These are phyloP conservation scores for Tetragnatha montana DNA, from an alignment of 2,888 invertebrate genomes.

Conservation along the genomic window DNA sequence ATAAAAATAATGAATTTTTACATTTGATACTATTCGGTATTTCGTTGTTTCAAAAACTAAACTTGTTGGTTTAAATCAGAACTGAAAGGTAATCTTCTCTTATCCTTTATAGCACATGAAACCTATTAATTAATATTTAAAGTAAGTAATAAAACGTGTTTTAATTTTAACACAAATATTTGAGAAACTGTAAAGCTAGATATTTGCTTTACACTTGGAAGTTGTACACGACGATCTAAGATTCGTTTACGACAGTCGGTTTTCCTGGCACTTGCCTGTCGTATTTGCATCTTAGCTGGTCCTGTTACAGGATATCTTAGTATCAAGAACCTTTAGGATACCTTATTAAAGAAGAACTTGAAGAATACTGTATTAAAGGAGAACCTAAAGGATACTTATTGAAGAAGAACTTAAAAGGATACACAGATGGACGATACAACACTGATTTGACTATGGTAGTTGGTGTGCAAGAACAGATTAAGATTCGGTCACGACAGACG, in stretches of 20 bases:
- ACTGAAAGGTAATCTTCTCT: too few species aligned
- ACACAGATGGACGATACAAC: background rate
- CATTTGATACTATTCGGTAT: too few species aligned
- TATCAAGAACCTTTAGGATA: background rate
- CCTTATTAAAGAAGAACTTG: background rate
- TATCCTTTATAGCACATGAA: too few species aligned
- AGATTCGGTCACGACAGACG: slow-evolving; percentile 49
- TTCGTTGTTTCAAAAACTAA: too few species aligned
- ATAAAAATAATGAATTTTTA: too few species aligned
- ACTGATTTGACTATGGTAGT: background rate
- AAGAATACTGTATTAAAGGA: background rate
- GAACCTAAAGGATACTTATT: background rate
- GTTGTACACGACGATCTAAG: slow-evolving; percentile 15
- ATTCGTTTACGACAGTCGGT: slow-evolving; percentile 40
- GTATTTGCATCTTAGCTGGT: slow-evolving; percentile 35
- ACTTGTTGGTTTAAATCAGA: too few species aligned
- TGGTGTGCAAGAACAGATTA: slow-evolving; percentile 1
- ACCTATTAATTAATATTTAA: background rate
- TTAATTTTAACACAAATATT: too few species aligned
- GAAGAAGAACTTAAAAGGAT: background rate
- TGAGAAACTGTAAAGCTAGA: too few species aligned
- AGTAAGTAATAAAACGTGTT: background rate
- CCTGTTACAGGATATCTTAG: background rate
- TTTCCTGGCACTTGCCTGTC: slow-evolving; percentile 20
- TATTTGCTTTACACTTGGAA: background rate